Base-by-base conservation (phyloP, 2,113 vertebrate species). In the Nesospiza acunhae region DNA sequence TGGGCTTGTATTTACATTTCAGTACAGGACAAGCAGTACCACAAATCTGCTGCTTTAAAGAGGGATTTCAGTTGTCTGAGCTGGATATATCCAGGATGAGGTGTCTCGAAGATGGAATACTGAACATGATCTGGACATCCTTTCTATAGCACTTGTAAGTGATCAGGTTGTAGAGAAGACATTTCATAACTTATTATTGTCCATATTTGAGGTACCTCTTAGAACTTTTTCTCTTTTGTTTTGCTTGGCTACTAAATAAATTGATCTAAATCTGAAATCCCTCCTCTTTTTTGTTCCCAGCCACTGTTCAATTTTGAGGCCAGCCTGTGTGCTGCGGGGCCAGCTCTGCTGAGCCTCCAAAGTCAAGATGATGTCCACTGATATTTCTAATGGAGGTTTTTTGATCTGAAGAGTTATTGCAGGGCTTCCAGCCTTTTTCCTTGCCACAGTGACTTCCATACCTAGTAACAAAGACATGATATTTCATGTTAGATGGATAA, bases 211-310 rank as follows among this genome's bases (percentile, higher is more conserved):
- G 76, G 64, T 97, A 97, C 97, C 98, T 98, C 82, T 97, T 88
- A 85, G 90, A 76, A 39, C 19, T 26, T 41, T 95, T 64, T 98
- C 98, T 12, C 28, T 96, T 58, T 98, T 98, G 72, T 98, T 98
- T 69, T 98, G 96, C 95, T 99, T 99, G 39, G 98, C 98, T 55
- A 99, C 98, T 55, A 99, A 96, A 52, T 98, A 99, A 94, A 97
- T 96, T 0, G 98, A n/a, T 27, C 7, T 0, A 0, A 0, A 11
- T 96, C 73, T 98, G 27, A 97, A 74, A 0, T 60, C 0, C 11
- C 0, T 22, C 85, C 73, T 98, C 47, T 94, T 97, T 97, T 98
- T 99, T 26, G 1, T 44, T 75, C 98, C 98, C 21, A 99, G 98
- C 99, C 99, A 99, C 0, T 39, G 5, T 9, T 97, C 72, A 84